Base-by-base conservation (phyloP, 2,113 vertebrate species). In the Misgurnus anguillicaudatus region DNA sequence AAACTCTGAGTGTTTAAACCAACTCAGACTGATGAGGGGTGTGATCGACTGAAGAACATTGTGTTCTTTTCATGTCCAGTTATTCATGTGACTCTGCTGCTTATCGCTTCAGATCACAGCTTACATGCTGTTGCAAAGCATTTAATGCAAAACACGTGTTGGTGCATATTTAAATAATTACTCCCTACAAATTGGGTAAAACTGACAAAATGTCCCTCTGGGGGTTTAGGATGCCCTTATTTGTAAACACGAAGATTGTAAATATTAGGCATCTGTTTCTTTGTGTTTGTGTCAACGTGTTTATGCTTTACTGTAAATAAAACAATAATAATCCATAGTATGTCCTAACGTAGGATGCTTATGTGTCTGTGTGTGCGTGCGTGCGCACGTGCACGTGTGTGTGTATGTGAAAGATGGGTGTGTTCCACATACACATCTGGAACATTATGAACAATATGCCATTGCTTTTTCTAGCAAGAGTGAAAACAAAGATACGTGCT, bases 361-460 rank as follows among this genome's bases (percentile, higher is more conserved):
- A 6, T 45, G 42, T 45, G 7, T 45, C 24, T 45, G 42, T 17
- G 57, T 75, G 73, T 63, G 58, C 24, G 9, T 51, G n/a, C n/a
- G n/a, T n/a, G n/a, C n/a, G n/a, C n/a, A 45, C 64, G 60, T 51
- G 42, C n/a, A n/a, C n/a, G n/a, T n/a, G n/a, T n/a, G n/a, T n/a
- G n/a, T 45, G 42, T 16, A n/a, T 21, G 16, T 72, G 45, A n/a
- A 42, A 53, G 13, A 42, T 77, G 61, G 80, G 80, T 78, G 80
- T 77, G 67, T 48, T 81, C 60, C 41, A 47, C 53, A 21, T 42
- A 19, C 71, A 61, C 62, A 77, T 66, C 16, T n/a, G 21, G 16
- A 61, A 47, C 61, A 48, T 72, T 57, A 36, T 47, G 60, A 77
- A 48, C 60, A 77, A 77, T 82, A 48, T 77, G 62, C 75, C 62